These are phyloP conservation scores for Orthosia incerta DNA, from an alignment of 2,888 invertebrate genomes.

Conservation along the genomic window DNA sequence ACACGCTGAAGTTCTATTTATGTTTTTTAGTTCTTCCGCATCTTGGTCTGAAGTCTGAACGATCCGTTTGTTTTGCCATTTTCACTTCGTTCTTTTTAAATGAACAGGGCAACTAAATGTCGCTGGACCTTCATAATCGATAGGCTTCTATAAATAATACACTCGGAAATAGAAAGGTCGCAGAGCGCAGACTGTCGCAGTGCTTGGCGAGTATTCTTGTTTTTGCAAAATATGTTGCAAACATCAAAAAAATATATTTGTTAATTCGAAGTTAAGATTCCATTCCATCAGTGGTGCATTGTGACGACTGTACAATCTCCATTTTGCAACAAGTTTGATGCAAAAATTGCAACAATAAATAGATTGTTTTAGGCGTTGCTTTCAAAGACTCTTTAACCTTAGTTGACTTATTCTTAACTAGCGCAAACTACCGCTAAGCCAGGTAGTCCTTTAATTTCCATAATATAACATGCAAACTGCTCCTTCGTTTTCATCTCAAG, in stretches of 20 bases:
- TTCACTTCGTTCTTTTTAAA: not conserved
- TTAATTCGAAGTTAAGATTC: constrained; percentile 8
- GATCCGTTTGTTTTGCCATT: not conserved
- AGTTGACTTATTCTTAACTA: constrained; percentile 34
- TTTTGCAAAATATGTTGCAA: constrained; percentile 4
- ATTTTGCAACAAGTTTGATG: constrained; percentile 21
- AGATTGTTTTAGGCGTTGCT: constrained; percentile 20
- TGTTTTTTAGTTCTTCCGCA: not conserved
- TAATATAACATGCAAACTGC: not conserved
- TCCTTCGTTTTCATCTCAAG: not conserved
- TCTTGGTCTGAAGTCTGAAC: not conserved
- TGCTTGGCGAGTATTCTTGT: not conserved
- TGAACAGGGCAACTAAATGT: not conserved
- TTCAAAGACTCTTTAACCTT: constrained; percentile 30
- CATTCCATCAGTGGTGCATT: constrained; percentile 11
- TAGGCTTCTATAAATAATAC: constrained; percentile 24
- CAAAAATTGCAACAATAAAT: constrained; percentile 33
- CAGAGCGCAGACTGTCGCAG: not conserved
- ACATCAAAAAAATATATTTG: not conserved
- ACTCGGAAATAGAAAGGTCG: constrained; percentile 13
- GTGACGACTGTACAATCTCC: constrained; percentile 11
- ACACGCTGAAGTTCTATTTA: not conserved
- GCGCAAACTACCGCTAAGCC: not conserved
- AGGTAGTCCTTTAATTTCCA: not conserved
- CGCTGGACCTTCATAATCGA: constrained; percentile 6